These are phyloP conservation scores for Callopanchax toddi DNA, from an alignment of 2,113 vertebrate species.

Conservation along the genomic window DNA sequence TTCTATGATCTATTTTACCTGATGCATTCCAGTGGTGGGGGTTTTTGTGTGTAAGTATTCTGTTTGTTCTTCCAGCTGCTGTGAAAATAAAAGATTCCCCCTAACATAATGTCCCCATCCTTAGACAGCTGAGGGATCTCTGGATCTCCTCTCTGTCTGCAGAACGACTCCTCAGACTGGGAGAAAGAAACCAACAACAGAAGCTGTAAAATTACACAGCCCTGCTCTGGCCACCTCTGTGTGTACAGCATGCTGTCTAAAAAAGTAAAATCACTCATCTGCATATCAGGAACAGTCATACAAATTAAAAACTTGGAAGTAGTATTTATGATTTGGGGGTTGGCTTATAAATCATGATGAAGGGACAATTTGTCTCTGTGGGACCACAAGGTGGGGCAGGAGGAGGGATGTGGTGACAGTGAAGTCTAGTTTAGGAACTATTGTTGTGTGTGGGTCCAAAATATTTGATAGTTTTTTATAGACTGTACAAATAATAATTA, in stretches of 20 bases:
- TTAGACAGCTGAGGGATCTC: slow-evolving; percentile 62
- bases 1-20: slow-evolving; percentile 49
- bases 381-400: neutral
- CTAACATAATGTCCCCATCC: slow-evolving; percentile 69
- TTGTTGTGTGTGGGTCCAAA: neutral
- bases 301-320: neutral
- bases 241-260: slow-evolving; percentile 34
- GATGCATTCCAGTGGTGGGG: slow-evolving; percentile 65
- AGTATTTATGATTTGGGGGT: slow-evolving; percentile 36
- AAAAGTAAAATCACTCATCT: neutral
- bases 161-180: slow-evolving; percentile 46
- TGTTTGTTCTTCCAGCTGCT: slow-evolving; percentile 56
- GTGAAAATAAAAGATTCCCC: slow-evolving; percentile 73
- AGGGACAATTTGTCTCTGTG: neutral
- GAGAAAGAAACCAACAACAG: slow-evolving; percentile 53
- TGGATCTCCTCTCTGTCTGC: slow-evolving; percentile 55
- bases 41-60: slow-evolving; percentile 48
- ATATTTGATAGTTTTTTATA: neutral
- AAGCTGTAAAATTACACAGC: slow-evolving; percentile 58
- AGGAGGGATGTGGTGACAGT: neutral
- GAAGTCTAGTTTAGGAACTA: neutral
- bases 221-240: slow-evolving; percentile 54
- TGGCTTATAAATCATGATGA: too few species aligned
- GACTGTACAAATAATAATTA: too few species aligned
- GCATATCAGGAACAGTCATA: neutral